Evolutionary conservation across 2,113 vertebrate genomes (phyloP), one percentile per base, ranked within the genome.

Genomic region (Chinchilla lanigera): DNA sequence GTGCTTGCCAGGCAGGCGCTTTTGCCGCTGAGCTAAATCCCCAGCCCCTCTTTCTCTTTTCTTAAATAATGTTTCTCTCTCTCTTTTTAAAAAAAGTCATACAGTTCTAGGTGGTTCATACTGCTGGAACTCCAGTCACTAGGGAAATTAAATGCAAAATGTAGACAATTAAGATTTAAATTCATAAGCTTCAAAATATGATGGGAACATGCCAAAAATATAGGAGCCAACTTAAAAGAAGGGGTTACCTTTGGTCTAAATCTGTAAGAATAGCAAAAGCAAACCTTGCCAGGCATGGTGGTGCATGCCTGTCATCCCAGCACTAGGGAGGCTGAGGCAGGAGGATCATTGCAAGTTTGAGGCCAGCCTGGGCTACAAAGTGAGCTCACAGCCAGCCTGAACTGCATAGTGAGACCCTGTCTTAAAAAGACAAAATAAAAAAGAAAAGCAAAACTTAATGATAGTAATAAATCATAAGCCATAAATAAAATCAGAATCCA

Each of bases 401-500:
- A 50, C 47, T 50, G 9, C 47, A 50, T 50, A 50, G 47, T 50
- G 47, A 50, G 9, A 50, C 47, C 47, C 47, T 50, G 47, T 50
- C 47, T 50, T 9, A 50, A 50, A 50, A 50, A 50, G 47, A 50
- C 47, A 50, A 50, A 50, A 50, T 50, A 50, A 50, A 50, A 50
- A 50, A 50, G 20, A 60, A 60, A 5, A 82, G 75, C n/a, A 94
- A 90, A 89, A 82, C 12, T 85, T 75, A 85, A 69, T 89, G 89
- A 50, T 71, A 71, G 14, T 67, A 61, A 73, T 67, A 56, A 35
- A 82, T 78, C 44, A 26, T 58, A 73, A 41, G 16, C 16, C 8
- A 47, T 86, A 67, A 96, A 77, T 90, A 84, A 95, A 95, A 38
- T 78, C 85, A 80, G 24, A 96, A 86, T 78, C 33, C 1, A 35